These are phyloP conservation scores for Leucania comma DNA, from an alignment of 2,888 invertebrate species.

Conservation along the genomic window DNA sequence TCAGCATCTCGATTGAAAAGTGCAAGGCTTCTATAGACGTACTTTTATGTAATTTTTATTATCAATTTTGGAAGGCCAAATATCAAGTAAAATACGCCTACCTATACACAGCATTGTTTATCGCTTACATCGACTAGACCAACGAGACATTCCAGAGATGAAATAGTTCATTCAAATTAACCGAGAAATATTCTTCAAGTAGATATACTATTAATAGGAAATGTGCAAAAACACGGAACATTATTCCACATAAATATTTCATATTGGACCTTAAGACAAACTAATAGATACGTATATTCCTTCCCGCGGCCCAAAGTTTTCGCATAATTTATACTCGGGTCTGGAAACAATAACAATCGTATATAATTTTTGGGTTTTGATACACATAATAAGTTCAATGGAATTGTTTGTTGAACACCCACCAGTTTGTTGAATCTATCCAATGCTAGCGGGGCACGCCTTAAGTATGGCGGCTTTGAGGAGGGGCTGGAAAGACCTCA, in stretches of 20 bases:
- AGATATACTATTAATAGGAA: slow-evolving; percentile 2
- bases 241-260: slow-evolving; percentile 13
- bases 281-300: not conserved
- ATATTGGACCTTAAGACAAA: slow-evolving; percentile 12
- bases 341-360: slow-evolving; percentile 20
- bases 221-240: not conserved
- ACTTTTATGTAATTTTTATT: too few species aligned
- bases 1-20: too few species aligned
- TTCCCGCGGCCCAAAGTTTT: slow-evolving; percentile 16
- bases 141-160: too few species aligned
- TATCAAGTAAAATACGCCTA: too few species aligned
- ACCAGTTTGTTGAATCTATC: not conserved
- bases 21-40: too few species aligned
- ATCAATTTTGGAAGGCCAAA: too few species aligned
- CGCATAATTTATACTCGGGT: slow-evolving; percentile 27
- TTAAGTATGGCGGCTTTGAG: too few species aligned
- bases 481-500: too few species aligned
- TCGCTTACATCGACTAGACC: too few species aligned
- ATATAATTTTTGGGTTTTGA: slow-evolving; percentile 12
- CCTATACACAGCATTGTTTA: too few species aligned
- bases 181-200: not conserved
- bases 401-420: not conserved
- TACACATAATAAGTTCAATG: not conserved
- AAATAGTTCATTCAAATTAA: too few species aligned
- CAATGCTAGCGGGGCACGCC: too few species aligned